Percentiles rank a stretch among this genome's conserved stretches.
phyloP scores from a whole-genome alignment of 1,140 invertebrate species.

The Tachypleus tridentatus region DNA sequence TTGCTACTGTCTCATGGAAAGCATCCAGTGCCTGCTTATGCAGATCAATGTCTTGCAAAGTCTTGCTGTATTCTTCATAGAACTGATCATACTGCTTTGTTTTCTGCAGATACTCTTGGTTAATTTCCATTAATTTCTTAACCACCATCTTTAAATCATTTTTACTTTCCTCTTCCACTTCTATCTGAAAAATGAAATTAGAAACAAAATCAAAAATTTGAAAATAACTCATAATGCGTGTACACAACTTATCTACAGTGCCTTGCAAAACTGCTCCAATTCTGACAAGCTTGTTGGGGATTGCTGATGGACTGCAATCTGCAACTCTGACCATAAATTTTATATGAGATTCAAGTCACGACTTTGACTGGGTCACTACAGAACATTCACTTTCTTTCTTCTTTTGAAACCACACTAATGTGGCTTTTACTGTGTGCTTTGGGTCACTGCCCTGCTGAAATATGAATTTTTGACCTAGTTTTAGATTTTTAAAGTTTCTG shows the following conservation, averaged over 20 bases:
- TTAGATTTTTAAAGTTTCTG: no score
- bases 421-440: no score
- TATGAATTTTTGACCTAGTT: no score
- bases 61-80: slow-evolving; percentile 52
- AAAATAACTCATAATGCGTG: not conserved
- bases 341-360: no score
- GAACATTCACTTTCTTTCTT: no score
- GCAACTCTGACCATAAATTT: no score
- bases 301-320: no score
- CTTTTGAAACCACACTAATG: no score
- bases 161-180: slow-evolving; percentile 53
- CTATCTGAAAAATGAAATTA: slow-evolving; percentile 31
- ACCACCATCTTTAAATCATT: slow-evolving; percentile 59
- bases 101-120: slow-evolving; percentile 55
- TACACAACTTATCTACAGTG: not conserved
- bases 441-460: no score
- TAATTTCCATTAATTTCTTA: slow-evolving; percentile 55
- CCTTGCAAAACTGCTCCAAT: slow-evolving; percentile 3
- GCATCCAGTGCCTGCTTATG: slow-evolving; percentile 75
- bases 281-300: not conserved
- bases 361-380: no score
- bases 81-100: slow-evolving; percentile 58
- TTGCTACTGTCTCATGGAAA: slow-evolving; percentile 68
- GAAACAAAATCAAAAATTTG: slow-evolving; percentile 4
- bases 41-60: slow-evolving; percentile 61